Evolutionary conservation across 2,888 invertebrate genomes (phyloP).

Genomic region (Aethes cnicana): DNA sequence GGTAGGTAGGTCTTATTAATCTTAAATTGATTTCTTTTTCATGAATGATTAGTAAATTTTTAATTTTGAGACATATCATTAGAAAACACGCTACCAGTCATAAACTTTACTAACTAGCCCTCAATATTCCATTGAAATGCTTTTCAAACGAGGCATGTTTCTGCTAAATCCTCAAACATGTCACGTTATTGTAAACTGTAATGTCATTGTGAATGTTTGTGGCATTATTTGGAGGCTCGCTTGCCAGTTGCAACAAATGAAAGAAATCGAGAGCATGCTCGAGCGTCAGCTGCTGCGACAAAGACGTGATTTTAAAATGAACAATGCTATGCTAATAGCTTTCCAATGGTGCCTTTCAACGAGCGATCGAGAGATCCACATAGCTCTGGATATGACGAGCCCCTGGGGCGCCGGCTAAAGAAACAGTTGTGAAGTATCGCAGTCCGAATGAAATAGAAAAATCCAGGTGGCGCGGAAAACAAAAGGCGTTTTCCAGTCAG

Average conservation of each 20-base stretch:
- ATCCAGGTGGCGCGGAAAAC: slow-evolving; percentile 22
- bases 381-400: not conserved
- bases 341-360: slow-evolving; percentile 49
- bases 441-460: slow-evolving; percentile 1
- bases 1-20: too few relatives aligned
- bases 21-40: too few relatives aligned
- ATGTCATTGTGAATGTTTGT: slow-evolving; percentile 23
- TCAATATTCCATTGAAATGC: slow-evolving; percentile 1
- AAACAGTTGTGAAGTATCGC: slow-evolving; percentile 14
- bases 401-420: not conserved
- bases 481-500: slow-evolving; percentile 12
- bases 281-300: slow-evolving; percentile 36
- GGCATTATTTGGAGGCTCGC: slow-evolving; percentile 36
- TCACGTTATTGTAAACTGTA: slow-evolving; percentile 20
- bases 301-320: slow-evolving; percentile 36
- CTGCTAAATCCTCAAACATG: slow-evolving; percentile 24
- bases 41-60: too few relatives aligned
- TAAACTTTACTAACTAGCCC: not conserved
- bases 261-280: slow-evolving; percentile 38
- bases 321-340: slow-evolving; percentile 48
- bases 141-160: slow-evolving; percentile 16
- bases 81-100: not conserved
- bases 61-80: too few relatives aligned
- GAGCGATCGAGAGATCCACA: slow-evolving; percentile 6
- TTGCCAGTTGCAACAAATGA: slow-evolving; percentile 36